Conservation (phyloP, 2,113 vertebrate genomes). For the Brachyhypopomus occidentalis region DNA sequence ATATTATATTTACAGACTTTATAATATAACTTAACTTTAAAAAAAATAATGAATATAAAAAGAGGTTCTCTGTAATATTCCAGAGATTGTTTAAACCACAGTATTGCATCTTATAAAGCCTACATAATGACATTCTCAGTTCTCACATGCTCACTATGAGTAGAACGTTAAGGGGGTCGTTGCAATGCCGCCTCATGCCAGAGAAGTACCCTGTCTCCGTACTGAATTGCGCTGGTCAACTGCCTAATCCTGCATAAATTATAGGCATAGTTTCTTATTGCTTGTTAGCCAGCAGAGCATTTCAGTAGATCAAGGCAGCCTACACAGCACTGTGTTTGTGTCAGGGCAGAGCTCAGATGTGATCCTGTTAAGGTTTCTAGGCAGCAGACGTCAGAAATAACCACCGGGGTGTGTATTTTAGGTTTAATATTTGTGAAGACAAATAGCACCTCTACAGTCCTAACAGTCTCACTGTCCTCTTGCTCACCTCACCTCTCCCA, state of each 20-base stretch:
- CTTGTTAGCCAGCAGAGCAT: background rate
- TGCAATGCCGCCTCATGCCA: background rate
- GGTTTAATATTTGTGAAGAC: slow-evolving; percentile 66
- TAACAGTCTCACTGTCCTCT: slow-evolving; percentile 61
- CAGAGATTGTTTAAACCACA: too few relatives aligned
- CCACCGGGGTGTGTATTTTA: slow-evolving; percentile 42
- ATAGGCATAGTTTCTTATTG: too few relatives aligned
- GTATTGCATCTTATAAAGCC: background rate
- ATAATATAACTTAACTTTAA: too few relatives aligned
- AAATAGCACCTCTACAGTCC: slow-evolving; percentile 67
- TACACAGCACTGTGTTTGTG: slow-evolving; percentile 34
- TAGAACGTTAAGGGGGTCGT: background rate
- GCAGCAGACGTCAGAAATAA: slow-evolving; percentile 41
- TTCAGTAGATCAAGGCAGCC: slow-evolving; percentile 41
- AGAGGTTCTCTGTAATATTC: too few relatives aligned
- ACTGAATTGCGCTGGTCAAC: background rate
- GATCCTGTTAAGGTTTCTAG: slow-evolving; percentile 42
- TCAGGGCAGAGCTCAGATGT: slow-evolving; percentile 34
- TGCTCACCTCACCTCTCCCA: slow-evolving; percentile 41
- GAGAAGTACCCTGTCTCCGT: background rate
- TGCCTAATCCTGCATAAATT: background rate
- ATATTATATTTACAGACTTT: too few relatives aligned
- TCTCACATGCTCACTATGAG: background rate
- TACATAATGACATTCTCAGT: background rate
- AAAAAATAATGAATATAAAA: too few relatives aligned